Conservation (phyloP, 2,797 vertebrate genomes). For the Remorina albescens region DNA sequence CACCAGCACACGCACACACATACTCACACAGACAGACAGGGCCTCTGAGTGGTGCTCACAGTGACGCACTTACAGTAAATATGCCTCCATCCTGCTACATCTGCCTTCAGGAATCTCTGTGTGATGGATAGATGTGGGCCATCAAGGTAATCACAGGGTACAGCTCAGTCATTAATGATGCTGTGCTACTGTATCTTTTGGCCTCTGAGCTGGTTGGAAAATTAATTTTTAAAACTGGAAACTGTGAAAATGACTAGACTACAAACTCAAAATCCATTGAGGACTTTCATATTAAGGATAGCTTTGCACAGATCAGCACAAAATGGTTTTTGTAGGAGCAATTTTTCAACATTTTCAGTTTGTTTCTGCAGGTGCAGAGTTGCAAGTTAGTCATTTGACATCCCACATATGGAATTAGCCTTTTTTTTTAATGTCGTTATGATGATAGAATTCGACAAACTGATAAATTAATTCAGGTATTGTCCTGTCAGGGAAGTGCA, state of each 20-base stretch:
- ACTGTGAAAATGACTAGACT: conserved; percentile 18
- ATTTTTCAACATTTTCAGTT: background rate
- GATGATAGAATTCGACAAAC: conserved; percentile 22
- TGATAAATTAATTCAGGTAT: conserved; percentile 31
- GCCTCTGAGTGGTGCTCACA: conserved; percentile 31
- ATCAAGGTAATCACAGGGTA: conserved; percentile 63
- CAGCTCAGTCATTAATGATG: conserved; percentile 56
- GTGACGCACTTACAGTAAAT: conserved; percentile 68
- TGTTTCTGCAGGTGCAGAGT: background rate
- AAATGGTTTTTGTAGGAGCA: conserved; percentile 3
- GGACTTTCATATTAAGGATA: conserved; percentile 15
- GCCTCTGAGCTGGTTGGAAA: conserved; percentile 45
- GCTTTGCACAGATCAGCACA: background rate
- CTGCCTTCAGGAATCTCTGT: conserved; percentile 56
- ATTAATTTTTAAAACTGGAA: conserved; percentile 26
- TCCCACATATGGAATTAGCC: conserved; percentile 10
- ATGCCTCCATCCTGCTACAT: conserved; percentile 56
- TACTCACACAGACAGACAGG: conserved; percentile 25
- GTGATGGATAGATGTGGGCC: conserved; percentile 51
- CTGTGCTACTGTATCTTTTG: conserved; percentile 40
- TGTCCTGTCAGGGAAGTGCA: conserved; percentile 15
- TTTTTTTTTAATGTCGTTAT: too few relatives aligned
- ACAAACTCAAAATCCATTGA: background rate
- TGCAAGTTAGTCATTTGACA: conserved; percentile 7
- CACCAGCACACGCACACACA: conserved; percentile 17